Evolutionary conservation across 2,797 vertebrate genomes (phyloP), one percentile per base, ranked within the genome.

Genomic region (Sorex maritimensis): DNA sequence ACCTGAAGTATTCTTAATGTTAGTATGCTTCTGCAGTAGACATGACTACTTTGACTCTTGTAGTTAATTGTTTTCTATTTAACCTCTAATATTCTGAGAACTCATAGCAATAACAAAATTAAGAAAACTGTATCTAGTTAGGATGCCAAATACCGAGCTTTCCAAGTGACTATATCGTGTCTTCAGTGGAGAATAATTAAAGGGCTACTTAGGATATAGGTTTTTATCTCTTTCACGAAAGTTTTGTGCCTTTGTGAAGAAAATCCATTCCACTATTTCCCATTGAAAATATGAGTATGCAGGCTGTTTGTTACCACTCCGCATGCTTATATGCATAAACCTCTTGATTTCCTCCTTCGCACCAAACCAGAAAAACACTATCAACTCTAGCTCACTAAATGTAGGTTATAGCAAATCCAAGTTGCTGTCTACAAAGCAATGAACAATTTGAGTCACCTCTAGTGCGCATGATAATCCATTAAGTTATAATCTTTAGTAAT

Each of bases 401-500:
- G 3, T 19, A 71, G 24, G 17, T 9, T 12, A 68, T 5, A n/a
- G 14, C 75, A 21, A 72, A 2, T 72, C 7, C 9, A 80, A 26
- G 41, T 28, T 85, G 61, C n/a, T 71, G 23, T 30, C 8, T 65
- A 75, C 6, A 2, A 44, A 86, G 88, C 34, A 77, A 85, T 65
- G 69, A 69, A 52, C 49, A 58, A 85, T 21, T 23, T 84, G 74
- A 73, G 9, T 65, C 55, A 73, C 38, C 4, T 72, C n/a, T 5
- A 75, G 19, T 24, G 38, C 2, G 65, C 17, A 75, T 80, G 5
- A 0, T 49, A 81, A 84, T 14, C 1, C 24, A 90, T 30, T 86
- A 61, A 71, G 38, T 68, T n/a, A 73, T 14, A 92, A 82, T 73
- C 23, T 5, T 78, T 79, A 61, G n/a, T 58, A 78, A 86, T 5